These are phyloP conservation scores for Chionomys nivalis DNA, from an alignment of 2,113 vertebrate genomes.

Conservation along the genomic window DNA sequence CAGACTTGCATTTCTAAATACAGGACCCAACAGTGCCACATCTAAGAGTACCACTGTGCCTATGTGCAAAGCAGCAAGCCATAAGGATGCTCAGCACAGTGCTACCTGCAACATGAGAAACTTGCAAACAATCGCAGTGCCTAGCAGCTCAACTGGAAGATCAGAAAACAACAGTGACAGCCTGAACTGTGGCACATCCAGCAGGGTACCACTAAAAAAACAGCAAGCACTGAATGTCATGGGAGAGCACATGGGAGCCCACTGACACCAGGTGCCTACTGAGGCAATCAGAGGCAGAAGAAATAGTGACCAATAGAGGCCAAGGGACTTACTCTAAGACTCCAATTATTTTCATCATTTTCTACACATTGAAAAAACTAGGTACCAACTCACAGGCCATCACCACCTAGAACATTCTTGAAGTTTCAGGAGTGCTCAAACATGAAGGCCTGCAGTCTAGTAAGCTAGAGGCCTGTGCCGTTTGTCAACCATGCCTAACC, in stretches of 20 bases:
- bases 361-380: rapidly evolving
- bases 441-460: not conserved
- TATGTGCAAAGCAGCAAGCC: not conserved
- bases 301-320: not conserved
- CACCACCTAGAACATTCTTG: not conserved
- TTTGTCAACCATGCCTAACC: not conserved
- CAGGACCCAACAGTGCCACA: not conserved
- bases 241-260: not conserved
- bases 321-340: not conserved
- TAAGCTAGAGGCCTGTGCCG: not conserved
- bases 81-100: not conserved
- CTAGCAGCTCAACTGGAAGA: not conserved
- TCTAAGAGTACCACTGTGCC: not conserved
- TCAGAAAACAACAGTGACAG: not conserved
- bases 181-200: not conserved
- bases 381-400: not conserved
- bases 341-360: not conserved
- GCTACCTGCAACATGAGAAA: not conserved
- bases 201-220: not conserved
- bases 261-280: not conserved
- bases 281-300: not conserved
- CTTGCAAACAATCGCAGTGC: not conserved
- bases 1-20: not conserved
- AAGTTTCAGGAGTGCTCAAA: not conserved
- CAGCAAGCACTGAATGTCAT: not conserved